phyloP scores from a whole-genome alignment of 2,113 vertebrate genomes.

The Hepsetus odoe region DNA sequence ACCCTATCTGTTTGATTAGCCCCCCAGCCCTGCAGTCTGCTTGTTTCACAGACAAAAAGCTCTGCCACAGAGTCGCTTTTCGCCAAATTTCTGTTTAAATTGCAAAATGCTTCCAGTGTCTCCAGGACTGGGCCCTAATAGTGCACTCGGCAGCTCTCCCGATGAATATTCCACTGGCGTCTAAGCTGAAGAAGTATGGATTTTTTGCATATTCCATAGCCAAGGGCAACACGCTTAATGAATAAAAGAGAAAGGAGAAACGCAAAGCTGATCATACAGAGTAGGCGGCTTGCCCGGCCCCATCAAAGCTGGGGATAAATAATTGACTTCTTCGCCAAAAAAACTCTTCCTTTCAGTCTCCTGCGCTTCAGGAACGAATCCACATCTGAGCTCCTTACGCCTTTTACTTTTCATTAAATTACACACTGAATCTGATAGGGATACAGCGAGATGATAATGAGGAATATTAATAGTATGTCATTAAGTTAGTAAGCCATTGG shows the following conservation, averaged over 20 bases:
- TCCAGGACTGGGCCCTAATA: conserved; percentile 9
- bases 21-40: conserved; percentile 52
- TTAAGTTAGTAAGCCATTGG: neutral
- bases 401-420: conserved; percentile 10
- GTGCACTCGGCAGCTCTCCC: neutral
- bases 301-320: conserved; percentile 42
- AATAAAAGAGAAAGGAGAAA: conserved; percentile 40
- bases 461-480: conserved; percentile 13
- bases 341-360: conserved; percentile 14
- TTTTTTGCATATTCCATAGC: conserved; percentile 30
- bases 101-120: conserved; percentile 15
- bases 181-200: neutral
- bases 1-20: conserved; percentile 62
- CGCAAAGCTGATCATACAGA: conserved; percentile 6
- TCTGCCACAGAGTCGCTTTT: conserved; percentile 15
- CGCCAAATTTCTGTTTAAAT: conserved; percentile 48
- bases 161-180: conserved; percentile 21
- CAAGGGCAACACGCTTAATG: conserved; percentile 35
- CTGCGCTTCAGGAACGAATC: neutral
- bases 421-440: neutral
- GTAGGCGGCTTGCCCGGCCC: neutral
- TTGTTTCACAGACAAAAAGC: conserved; percentile 1
- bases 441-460: neutral
- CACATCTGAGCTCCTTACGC: neutral
- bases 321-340: conserved; percentile 24